These are phyloP conservation scores for Halesus radiatus DNA, from an alignment of 1,140 invertebrate genomes.

Conservation along the genomic window DNA sequence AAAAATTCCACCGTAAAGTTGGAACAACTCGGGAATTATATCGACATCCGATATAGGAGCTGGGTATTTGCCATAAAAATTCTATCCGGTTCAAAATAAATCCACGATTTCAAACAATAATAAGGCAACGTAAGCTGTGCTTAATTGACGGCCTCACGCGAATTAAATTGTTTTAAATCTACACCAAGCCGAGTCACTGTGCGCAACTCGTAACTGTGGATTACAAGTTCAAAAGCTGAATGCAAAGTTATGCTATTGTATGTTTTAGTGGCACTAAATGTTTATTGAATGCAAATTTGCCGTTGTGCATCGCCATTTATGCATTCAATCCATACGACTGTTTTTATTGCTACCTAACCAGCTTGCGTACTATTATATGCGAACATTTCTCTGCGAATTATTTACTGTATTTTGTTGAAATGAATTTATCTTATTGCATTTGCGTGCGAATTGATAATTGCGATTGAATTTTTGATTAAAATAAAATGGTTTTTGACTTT, in stretches of 20 bases:
- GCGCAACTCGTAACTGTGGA: not conserved
- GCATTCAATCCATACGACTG: too few species aligned
- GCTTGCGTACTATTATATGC: too few species aligned
- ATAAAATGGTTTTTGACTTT: too few species aligned
- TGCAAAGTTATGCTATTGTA: not conserved
- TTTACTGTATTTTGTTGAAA: too few species aligned
- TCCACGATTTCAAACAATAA: conserved; percentile 30
- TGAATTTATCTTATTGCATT: too few species aligned
- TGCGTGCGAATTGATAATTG: too few species aligned
- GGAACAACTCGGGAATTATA: conserved; percentile 34
- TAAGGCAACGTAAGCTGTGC: conserved; percentile 1
- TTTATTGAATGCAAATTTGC: too few species aligned
- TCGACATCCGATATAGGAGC: conserved; percentile 27
- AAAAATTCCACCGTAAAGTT: conserved; percentile 32
- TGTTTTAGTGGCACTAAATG: too few species aligned
- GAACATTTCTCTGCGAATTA: too few species aligned
- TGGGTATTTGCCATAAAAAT: conserved; percentile 32
- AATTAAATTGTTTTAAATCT: conserved; percentile 6
- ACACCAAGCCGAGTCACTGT: not conserved
- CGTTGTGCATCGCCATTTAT: too few species aligned
- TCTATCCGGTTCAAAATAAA: conserved; percentile 20
- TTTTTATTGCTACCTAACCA: too few species aligned
- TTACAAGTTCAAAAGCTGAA: conserved; percentile 6
- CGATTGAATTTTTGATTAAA: too few species aligned
- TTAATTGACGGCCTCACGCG: conserved; percentile 16